phyloP scores from a whole-genome alignment of 2,888 invertebrate species.

The Icerya purchasi region DNA sequence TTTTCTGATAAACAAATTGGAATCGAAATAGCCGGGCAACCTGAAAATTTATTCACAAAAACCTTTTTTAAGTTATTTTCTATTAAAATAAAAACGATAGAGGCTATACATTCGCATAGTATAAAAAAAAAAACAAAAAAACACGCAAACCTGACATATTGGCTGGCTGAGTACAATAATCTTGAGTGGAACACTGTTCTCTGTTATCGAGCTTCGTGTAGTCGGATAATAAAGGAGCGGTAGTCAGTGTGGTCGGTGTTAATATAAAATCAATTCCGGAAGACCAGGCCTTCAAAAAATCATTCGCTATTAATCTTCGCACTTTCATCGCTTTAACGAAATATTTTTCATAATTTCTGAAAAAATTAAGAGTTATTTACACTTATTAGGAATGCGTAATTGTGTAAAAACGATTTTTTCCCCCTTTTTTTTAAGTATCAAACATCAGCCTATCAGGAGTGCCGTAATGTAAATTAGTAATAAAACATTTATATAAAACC shows the following conservation, averaged over 20 bases:
- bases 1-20: slow-evolving; percentile 53
- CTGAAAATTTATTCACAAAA: no score
- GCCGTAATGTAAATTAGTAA: no score
- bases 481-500: no score
- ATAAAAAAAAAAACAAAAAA: neutral
- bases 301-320: slow-evolving; percentile 64
- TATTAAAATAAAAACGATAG: neutral
- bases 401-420: no score
- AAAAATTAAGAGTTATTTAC: no score
- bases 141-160: slow-evolving; percentile 67
- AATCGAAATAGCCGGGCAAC: slow-evolving; percentile 66
- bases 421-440: no score
- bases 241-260: slow-evolving; percentile 75
- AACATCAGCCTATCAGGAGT: no score
- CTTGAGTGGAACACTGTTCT: slow-evolving; percentile 70
- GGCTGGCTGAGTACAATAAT: slow-evolving; percentile 86
- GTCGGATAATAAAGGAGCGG: slow-evolving; percentile 61
- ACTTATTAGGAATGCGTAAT: no score
- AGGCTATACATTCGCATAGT: neutral
- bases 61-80: neutral
- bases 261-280: slow-evolving; percentile 51
- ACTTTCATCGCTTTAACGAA: slow-evolving; percentile 76
- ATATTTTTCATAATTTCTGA: slow-evolving; percentile 70
- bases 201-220: slow-evolving; percentile 57
- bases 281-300: slow-evolving; percentile 59